Base-by-base conservation (phyloP, 2,113 vertebrate genomes). In the Stegostoma tigrinum region DNA sequence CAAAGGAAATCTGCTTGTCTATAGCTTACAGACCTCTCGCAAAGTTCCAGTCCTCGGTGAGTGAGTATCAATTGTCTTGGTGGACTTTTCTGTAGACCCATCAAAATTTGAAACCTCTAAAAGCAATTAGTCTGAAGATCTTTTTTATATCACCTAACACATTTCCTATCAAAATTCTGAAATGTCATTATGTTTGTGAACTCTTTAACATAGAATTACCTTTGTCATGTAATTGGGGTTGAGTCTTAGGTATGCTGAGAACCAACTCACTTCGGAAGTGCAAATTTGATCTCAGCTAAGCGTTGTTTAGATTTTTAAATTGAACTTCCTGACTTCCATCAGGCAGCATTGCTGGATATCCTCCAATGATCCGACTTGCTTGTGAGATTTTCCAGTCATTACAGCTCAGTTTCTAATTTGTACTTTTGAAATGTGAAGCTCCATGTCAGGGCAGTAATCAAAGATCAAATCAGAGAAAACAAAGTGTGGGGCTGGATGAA, bases 1-100 rank as follows among this genome's bases (percentile, higher is more conserved):
- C 10, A 99, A 99, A 96, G 99, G 99, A 98, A 99, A 99, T 96
- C 97, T 99, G 96, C 98, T 99, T 70, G 98, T 99, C 97, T 99
- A 99, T 97, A 99, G 99, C 96, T 98, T 97, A 96, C 99, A 99
- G 97, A 99, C 99, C 10, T 99, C 99, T 96, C 98, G 99, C 97
- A 99, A 99, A 97, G 98, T 99, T 96, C 98, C 99, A 96, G 97
- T 99, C 27, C 97, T 99, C 95, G 99, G 99, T 99, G 98, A 97
- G 97, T 96, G 30, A 94, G 19, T 52, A 15, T 96, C 52, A 66
- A 15, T 42, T 42, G 17, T 38, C 55, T 66, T 87, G 80, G 21
- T 87, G 27, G 2, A 27, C 45, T 23, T 83, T 21, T 7, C 52
- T 52, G 10, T 61, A 34, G 87, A 91, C 21, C 30, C 87, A 19